A percentile compares a stretch with the other conserved stretches of the same genome.
Evolutionary conservation across 2,888 invertebrate genomes (phyloP).

Genomic region (Aspidiotus destructor): DNA sequence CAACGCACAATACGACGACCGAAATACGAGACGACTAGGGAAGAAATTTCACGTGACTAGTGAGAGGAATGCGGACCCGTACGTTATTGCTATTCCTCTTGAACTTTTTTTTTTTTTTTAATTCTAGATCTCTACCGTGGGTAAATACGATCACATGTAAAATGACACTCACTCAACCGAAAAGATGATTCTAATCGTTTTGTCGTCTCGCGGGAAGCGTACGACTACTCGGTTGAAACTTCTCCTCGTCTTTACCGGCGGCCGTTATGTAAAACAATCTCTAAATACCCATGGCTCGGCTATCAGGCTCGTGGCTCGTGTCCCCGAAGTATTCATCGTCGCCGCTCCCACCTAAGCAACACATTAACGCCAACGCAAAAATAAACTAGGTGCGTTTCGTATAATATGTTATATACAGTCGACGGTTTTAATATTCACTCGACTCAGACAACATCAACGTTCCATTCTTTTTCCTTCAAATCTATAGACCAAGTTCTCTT

Average conservation of each 20-base stretch:
- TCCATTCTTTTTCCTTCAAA: no score
- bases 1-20: conserved; percentile 1
- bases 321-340: conserved; percentile 19
- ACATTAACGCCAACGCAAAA: conserved; percentile 31
- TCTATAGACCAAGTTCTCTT: no score
- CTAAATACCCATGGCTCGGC: conserved; percentile 29
- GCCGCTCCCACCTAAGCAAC: conserved; percentile 10
- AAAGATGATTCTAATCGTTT: background rate
- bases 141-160: conserved; percentile 2
- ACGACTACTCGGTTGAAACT: conserved; percentile 22
- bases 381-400: conserved; percentile 22
- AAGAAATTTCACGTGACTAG: conserved; percentile 2
- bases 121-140: background rate
- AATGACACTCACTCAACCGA: background rate
- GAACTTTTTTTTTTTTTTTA: background rate
- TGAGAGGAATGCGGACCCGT: conserved; percentile 1
- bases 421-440: no score
- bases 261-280: conserved; percentile 20
- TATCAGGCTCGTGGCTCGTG: conserved; percentile 32
- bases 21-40: conserved; percentile 2
- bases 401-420: background rate
- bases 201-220: background rate
- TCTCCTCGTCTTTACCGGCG: conserved; percentile 17
- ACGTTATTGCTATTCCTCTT: conserved; percentile 2
- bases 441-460: no score